phyloP scores from a whole-genome alignment of 2,113 vertebrate genomes.

The Austrofundulus limnaeus region DNA sequence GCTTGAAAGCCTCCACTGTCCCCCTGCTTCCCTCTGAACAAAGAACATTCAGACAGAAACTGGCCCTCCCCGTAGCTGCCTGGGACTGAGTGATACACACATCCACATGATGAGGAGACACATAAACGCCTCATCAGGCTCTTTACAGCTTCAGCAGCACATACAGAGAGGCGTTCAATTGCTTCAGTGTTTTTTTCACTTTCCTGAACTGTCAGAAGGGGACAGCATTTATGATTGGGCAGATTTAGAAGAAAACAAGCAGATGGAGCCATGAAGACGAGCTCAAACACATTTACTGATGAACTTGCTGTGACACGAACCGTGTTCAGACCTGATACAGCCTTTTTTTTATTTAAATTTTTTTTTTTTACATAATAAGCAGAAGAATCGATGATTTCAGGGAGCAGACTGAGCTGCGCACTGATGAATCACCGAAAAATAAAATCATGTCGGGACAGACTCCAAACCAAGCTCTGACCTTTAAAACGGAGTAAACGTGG shows the following conservation, averaged over 20 bases:
- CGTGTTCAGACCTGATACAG: conserved; percentile 20
- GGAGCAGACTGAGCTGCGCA: conserved; percentile 46
- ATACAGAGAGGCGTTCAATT: neutral
- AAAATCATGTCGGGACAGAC: conserved; percentile 4
- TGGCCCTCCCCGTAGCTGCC: conserved; percentile 44
- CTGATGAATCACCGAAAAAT: conserved; percentile 40
- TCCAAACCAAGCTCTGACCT: neutral
- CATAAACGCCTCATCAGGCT: neutral
- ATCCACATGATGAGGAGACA: neutral
- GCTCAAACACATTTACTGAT: neutral
- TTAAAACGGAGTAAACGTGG: neutral
- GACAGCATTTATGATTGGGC: no score
- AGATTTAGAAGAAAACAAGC: neutral
- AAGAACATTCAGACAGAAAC: conserved; percentile 54
- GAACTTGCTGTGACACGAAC: conserved; percentile 30
- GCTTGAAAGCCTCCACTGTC: conserved; percentile 38
- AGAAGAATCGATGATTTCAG: conserved; percentile 30
- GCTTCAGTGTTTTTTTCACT: conserved; percentile 7
- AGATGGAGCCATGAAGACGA: neutral
- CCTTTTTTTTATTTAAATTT: no score
- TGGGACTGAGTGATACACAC: conserved; percentile 26
- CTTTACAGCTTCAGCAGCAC: conserved; percentile 11
- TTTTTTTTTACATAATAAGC: conserved; percentile 12
- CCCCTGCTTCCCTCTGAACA: conserved; percentile 50
- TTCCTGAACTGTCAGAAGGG: neutral